Evolutionary conservation across 2,888 invertebrate species (phyloP).

Genomic region (Epinotia bilunana): DNA sequence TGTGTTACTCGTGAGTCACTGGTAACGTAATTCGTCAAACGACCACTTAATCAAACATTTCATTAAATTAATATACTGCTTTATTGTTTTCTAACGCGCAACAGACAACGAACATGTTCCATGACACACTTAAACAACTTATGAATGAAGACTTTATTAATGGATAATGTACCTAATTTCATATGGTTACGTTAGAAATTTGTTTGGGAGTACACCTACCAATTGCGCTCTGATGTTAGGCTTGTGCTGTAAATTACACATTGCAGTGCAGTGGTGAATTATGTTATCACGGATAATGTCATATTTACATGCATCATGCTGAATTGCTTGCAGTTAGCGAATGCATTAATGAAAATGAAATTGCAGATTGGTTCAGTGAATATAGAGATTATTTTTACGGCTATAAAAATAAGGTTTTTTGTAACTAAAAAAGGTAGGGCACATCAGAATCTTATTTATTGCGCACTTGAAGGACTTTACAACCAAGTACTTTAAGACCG

Average conservation of each 20-base stretch:
- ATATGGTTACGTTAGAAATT: background rate
- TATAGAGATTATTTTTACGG: constrained; percentile 51
- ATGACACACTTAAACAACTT: background rate
- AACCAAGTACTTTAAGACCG: too few relatives aligned
- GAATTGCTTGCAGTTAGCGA: background rate
- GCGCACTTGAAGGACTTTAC: too few relatives aligned
- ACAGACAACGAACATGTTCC: background rate
- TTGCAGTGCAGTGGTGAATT: constrained; percentile 4
- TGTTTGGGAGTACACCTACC: background rate
- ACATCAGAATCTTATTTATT: too few relatives aligned
- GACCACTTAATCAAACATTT: background rate
- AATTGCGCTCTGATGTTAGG: background rate
- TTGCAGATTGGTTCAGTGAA: constrained; percentile 10
- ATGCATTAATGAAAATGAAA: background rate
- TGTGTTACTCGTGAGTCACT: background rate
- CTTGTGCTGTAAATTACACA: constrained; percentile 6
- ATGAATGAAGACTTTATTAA: background rate
- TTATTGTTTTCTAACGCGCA: constrained; percentile 20
- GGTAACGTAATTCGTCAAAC: background rate
- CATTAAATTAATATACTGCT: constrained; percentile 4
- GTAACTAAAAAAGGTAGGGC: too few relatives aligned
- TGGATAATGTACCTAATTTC: background rate
- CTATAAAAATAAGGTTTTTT: background rate
- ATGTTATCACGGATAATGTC: constrained; percentile 14
- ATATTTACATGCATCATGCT: background rate